Percentiles rank a stretch among this genome's conserved stretches.
phyloP scores from a whole-genome alignment of 2,797 vertebrate genomes.

The Sebastes elongatus region DNA sequence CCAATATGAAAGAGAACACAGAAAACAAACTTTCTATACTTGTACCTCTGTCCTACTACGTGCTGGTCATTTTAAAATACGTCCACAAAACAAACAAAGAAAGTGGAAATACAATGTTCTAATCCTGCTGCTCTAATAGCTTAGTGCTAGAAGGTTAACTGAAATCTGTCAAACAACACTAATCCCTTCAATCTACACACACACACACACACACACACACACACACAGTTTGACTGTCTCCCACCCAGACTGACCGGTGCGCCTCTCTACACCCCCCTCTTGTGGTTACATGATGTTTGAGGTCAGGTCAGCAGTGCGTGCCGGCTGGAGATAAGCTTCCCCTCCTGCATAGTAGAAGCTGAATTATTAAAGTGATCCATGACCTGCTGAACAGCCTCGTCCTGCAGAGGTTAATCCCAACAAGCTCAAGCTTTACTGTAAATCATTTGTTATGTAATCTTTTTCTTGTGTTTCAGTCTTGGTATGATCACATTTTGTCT shows the following conservation, averaged over 20 bases:
- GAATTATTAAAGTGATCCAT: conserved; percentile 16
- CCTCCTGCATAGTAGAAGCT: neutral
- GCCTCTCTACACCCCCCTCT: conserved; percentile 53
- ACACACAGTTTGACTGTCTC: neutral
- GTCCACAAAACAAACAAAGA: neutral
- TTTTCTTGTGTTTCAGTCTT: neutral
- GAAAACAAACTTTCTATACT: neutral
- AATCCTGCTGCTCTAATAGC: neutral
- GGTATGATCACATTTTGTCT: neutral
- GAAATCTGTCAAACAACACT: conserved; percentile 19
- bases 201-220: neutral
- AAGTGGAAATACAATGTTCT: neutral
- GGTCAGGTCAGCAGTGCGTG: conserved; percentile 17
- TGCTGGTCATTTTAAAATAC: neutral
- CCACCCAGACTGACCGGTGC: conserved; percentile 14
- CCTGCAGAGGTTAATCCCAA: neutral
- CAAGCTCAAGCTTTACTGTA: neutral
- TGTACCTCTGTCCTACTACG: neutral
- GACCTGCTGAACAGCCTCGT: neutral
- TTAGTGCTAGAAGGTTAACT: neutral
- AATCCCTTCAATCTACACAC: conserved; percentile 13
- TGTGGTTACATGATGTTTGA: conserved; percentile 37
- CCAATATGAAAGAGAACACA: neutral
- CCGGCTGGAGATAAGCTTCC: conserved; percentile 9
- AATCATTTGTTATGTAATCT: neutral